Percentiles rank a stretch among this genome's conserved stretches.
Evolutionary conservation across 2,113 vertebrate species (phyloP).

Genomic region (Leptobrachium ailaonicum): DNA sequence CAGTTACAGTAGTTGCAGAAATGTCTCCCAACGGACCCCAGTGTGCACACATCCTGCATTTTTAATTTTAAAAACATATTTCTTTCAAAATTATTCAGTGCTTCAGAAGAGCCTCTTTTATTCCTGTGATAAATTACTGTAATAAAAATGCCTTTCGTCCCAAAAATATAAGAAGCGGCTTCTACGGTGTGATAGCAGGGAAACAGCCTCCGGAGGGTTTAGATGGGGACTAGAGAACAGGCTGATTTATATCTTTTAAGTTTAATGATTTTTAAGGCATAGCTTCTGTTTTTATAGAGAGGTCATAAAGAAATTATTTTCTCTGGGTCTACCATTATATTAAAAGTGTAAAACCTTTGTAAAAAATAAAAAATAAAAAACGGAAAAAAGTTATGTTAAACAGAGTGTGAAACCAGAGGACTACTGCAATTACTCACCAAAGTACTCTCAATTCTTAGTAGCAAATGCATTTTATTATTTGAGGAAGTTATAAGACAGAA

Average conservation of each 20-base stretch:
- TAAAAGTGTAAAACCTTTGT: conserved; percentile 33
- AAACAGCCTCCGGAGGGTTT: conserved; percentile 67
- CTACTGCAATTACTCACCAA: conserved; percentile 13
- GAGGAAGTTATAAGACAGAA: too few relatives aligned
- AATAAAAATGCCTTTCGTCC: conserved; percentile 84
- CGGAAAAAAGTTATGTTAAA: conserved; percentile 29
- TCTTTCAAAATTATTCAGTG: conserved; percentile 86
- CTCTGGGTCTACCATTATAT: conserved; percentile 42
- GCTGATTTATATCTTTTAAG: conserved; percentile 62
- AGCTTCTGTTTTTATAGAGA: conserved; percentile 65
- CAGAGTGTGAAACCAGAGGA: conserved; percentile 26
- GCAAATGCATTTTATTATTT: background rate
- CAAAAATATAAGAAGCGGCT: conserved; percentile 69
- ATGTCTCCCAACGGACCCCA: conserved; percentile 85
- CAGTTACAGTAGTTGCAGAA: conserved; percentile 82
- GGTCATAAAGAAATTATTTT: conserved; percentile 64
- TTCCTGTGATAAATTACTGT: conserved; percentile 98
- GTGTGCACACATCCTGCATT: conserved; percentile 80
- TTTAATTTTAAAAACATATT: conserved; percentile 96
- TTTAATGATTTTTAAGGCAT: conserved; percentile 73
- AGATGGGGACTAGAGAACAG: conserved; percentile 57
- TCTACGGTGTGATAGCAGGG: conserved; percentile 63
- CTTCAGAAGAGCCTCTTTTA: conserved; percentile 82
- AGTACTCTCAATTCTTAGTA: background rate
- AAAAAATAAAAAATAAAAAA: background rate